These are phyloP conservation scores for Mystacornis crossleyi DNA, from an alignment of 2,113 vertebrate genomes.

Conservation along the genomic window DNA sequence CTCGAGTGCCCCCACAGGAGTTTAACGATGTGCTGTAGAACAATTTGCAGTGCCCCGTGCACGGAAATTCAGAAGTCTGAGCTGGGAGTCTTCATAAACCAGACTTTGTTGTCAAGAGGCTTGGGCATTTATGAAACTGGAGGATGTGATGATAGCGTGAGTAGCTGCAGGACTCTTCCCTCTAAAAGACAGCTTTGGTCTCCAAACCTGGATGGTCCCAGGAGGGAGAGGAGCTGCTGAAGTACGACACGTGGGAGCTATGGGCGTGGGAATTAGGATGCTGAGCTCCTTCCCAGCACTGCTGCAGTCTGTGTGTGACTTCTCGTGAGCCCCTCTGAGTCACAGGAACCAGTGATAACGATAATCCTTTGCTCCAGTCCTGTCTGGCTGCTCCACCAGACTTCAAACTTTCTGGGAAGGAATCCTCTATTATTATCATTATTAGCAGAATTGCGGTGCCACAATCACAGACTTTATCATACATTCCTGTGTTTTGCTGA, in stretches of 20 bases:
- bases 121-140: background rate
- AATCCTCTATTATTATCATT: background rate
- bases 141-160: background rate
- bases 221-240: background rate
- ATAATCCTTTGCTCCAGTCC: background rate
- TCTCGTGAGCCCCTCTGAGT: background rate
- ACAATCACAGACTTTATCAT: background rate
- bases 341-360: background rate
- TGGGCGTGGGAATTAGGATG: background rate
- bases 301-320: background rate
- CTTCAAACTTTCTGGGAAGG: background rate
- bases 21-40: constrained; percentile 50
- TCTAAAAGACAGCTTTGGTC: background rate
- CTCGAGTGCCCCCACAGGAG: constrained; percentile 1
- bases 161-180: background rate
- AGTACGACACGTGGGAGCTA: background rate
- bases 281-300: constrained; percentile 2
- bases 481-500: background rate
- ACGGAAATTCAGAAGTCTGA: background rate
- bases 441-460: background rate
- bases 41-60: constrained; percentile 7
- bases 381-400: background rate
- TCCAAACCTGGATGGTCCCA: background rate
- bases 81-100: background rate
- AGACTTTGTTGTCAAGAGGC: background rate